Percentiles rank a stretch among this genome's conserved stretches.
Conservation (phyloP, 2,797 vertebrate genomes). For the Melanotaenia nigrans region DNA sequence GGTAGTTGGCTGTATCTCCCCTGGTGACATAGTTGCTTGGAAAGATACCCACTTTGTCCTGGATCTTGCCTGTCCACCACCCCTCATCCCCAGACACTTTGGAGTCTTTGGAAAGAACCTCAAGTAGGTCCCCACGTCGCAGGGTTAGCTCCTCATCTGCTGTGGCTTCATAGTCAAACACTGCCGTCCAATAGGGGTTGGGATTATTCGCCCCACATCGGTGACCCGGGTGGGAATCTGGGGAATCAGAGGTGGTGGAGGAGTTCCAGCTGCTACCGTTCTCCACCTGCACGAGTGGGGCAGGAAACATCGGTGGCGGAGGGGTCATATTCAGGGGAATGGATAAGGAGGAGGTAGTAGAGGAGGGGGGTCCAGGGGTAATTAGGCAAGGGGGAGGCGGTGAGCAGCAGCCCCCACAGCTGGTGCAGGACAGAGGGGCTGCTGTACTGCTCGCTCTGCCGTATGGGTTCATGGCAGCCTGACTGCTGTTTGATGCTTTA, state of each 20-base stretch:
- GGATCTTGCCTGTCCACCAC: slow-evolving; percentile 94
- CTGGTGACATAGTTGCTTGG: slow-evolving; percentile 91
- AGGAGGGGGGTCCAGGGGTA: slow-evolving; percentile 69
- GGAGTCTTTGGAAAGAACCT: slow-evolving; percentile 93
- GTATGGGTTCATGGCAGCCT: slow-evolving; percentile 83
- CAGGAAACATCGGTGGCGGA: slow-evolving; percentile 67
- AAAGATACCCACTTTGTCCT: slow-evolving; percentile 92
- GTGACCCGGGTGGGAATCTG: slow-evolving; percentile 78
- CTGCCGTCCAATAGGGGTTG: slow-evolving; percentile 89
- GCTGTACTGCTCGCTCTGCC: slow-evolving; percentile 70
- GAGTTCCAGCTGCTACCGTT: slow-evolving; percentile 84
- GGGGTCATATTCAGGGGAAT: slow-evolving; percentile 72
- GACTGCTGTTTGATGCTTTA: slow-evolving; percentile 69
- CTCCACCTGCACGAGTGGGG: slow-evolving; percentile 71
- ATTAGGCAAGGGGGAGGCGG: slow-evolving; percentile 78
- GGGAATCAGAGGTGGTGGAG: slow-evolving; percentile 77
- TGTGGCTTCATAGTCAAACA: slow-evolving; percentile 93
- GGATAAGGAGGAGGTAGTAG: slow-evolving; percentile 66
- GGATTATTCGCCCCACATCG: slow-evolving; percentile 63
- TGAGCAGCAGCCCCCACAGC: slow-evolving; percentile 83
- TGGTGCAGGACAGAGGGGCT: slow-evolving; percentile 80
- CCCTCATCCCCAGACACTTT: slow-evolving; percentile 93
- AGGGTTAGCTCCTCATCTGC: slow-evolving; percentile 92
- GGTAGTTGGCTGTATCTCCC: slow-evolving; percentile 75
- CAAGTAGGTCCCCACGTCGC: slow-evolving; percentile 88